These are phyloP conservation scores for Drosophila watanabei DNA, from an alignment of 1,140 invertebrate genomes.

Conservation along the genomic window DNA sequence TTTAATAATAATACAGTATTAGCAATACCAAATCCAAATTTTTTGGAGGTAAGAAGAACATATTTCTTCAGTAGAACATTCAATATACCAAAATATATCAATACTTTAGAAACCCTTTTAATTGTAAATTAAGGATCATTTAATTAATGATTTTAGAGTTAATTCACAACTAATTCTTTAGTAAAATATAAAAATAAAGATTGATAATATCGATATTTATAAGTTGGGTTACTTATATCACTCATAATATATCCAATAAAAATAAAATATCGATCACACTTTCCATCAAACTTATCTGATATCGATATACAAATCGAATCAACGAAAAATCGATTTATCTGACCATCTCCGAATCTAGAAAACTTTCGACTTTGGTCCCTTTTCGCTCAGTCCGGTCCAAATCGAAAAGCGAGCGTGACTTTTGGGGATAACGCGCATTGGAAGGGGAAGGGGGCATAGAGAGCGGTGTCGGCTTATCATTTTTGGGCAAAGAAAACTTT, in stretches of 20 bases:
- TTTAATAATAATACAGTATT: too few relatives aligned
- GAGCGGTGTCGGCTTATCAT: conserved; percentile 50
- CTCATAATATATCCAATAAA: not conserved
- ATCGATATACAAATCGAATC: not conserved
- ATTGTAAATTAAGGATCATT: too few relatives aligned
- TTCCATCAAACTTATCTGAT: not conserved
- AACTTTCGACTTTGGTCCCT: conserved; percentile 10
- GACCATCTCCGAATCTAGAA: not conserved
- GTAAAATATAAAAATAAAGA: too few relatives aligned
- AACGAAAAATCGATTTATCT: not conserved
- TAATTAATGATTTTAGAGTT: too few relatives aligned
- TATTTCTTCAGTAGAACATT: too few relatives aligned
- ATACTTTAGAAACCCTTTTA: too few relatives aligned
- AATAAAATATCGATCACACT: not conserved
- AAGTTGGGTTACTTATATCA: not conserved
- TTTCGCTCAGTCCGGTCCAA: conserved; percentile 26
- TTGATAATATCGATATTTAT: not conserved
- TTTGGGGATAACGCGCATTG: not conserved
- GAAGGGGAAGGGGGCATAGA: not conserved
- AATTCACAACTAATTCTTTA: too few relatives aligned
- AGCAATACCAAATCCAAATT: too few relatives aligned
- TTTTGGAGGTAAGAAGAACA: too few relatives aligned
- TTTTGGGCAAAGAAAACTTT: conserved; percentile 58
- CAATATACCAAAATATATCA: too few relatives aligned
- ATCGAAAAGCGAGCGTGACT: conserved; percentile 55